Conservation (phyloP, 2,888 invertebrate genomes). For the Drosophila algonquin region DNA sequence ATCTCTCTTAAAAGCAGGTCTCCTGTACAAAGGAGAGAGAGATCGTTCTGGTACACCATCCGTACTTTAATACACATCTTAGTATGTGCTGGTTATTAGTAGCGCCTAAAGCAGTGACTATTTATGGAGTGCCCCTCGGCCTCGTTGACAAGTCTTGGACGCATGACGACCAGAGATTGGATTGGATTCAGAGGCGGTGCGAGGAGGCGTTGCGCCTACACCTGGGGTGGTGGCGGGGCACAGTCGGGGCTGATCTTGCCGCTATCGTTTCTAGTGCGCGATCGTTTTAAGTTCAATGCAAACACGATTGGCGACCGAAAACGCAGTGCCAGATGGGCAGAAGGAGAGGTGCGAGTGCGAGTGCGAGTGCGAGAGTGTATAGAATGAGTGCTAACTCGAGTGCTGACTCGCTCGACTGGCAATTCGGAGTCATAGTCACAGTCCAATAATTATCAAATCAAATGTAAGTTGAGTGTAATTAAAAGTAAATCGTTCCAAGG, state of each 20-base stretch:
- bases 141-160: neutral
- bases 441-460: slow-evolving; percentile 66
- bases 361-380: neutral
- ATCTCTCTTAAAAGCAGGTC: no score
- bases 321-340: neutral
- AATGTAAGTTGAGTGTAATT: slow-evolving; percentile 52
- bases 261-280: slow-evolving; percentile 21
- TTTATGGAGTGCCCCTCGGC: neutral
- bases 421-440: slow-evolving; percentile 61
- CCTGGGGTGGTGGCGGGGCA: neutral
- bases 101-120: no score
- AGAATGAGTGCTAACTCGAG: neutral
- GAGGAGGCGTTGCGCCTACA: slow-evolving; percentile 14
- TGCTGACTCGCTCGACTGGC: slow-evolving; percentile 3
- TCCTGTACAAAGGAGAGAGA: no score
- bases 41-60: no score
- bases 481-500: slow-evolving; percentile 56
- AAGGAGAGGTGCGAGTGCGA: neutral
- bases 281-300: slow-evolving; percentile 63
- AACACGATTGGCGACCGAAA: slow-evolving; percentile 39
- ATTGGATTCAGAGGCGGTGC: neutral
- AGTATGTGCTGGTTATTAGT: no score
- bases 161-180: neutral
- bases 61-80: no score
- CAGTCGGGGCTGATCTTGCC: neutral